Conservation (phyloP, 2,888 invertebrate species). For the Drosophila lacicola region DNA sequence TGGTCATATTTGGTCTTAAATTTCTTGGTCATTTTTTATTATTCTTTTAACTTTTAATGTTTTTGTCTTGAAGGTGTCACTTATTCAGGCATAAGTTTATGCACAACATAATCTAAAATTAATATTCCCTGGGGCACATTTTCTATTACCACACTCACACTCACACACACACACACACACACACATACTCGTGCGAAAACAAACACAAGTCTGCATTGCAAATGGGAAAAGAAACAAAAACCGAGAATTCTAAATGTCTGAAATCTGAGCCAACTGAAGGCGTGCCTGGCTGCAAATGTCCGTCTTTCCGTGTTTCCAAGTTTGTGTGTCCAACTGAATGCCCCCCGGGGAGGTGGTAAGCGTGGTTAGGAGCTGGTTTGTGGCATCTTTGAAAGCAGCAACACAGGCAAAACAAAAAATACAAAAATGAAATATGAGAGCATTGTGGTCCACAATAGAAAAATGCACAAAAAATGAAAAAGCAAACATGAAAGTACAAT, state of each 20-base stretch:
- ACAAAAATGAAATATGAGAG: slow-evolving; percentile 38
- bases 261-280: slow-evolving; percentile 48
- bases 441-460: slow-evolving; percentile 43
- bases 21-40: slow-evolving; percentile 9
- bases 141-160: slow-evolving; percentile 18
- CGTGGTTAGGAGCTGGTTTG: slow-evolving; percentile 5
- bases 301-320: slow-evolving; percentile 17
- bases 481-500: background rate
- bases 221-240: slow-evolving; percentile 30
- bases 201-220: slow-evolving; percentile 53
- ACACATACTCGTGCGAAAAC: slow-evolving; percentile 25
- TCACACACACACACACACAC: slow-evolving; percentile 15
- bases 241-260: slow-evolving; percentile 37
- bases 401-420: slow-evolving; percentile 43
- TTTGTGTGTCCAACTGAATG: slow-evolving; percentile 18
- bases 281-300: slow-evolving; percentile 34
- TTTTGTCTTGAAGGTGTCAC: background rate
- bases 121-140: slow-evolving; percentile 43
- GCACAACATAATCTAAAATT: slow-evolving; percentile 30
- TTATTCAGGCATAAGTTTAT: slow-evolving; percentile 13
- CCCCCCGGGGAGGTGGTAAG: slow-evolving; percentile 1
- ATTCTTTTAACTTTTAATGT: background rate
- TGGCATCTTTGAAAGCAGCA: slow-evolving; percentile 35
- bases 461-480: slow-evolving; percentile 12
- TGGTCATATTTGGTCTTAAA: slow-evolving; percentile 7